phyloP scores from a whole-genome alignment of 2,113 vertebrate genomes.

The rabbit (Oryctolagus cuniculus) region mOryCun1.1 NC_091439.1:14567501-14568000 shows the following conservation, averaged over 20 bases:
- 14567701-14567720: conserved; percentile 44
- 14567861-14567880: neutral
- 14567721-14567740: conserved; percentile 16
- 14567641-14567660: conserved; percentile 62
- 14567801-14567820: neutral
- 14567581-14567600: conserved; percentile 56
- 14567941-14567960: neutral
- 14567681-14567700: conserved; percentile 28
- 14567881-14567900: neutral
- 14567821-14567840: conserved; percentile 5
- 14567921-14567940: neutral
- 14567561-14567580: conserved; percentile 48
- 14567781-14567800: conserved; percentile 15
- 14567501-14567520: neutral
- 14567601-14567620: conserved; percentile 40
- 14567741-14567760: conserved; percentile 38
- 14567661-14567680: conserved; percentile 34
- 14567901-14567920: neutral
- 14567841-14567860: conserved; percentile 40
- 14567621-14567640: neutral
- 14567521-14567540: neutral
- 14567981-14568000: neutral
- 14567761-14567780: conserved; percentile 48
- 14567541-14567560: conserved; percentile 53
- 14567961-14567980: conserved; percentile 44